phyloP scores from a whole-genome alignment of 1,140 invertebrate genomes.

The Acyrthosiphon pisum region DNA sequence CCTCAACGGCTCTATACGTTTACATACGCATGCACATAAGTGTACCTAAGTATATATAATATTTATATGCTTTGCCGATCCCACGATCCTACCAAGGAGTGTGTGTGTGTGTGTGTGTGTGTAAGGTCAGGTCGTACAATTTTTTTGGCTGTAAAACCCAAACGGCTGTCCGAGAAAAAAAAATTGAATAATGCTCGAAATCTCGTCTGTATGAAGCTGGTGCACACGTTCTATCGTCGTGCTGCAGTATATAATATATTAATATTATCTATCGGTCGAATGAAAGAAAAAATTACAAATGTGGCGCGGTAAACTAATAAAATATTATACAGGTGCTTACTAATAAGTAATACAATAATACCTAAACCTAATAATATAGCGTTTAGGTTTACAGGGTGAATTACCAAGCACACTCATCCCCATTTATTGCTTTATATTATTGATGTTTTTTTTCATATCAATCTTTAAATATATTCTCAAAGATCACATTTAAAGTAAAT shows the following conservation, averaged over 20 bases:
- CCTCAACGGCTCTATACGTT: background rate
- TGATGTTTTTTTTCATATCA: too few species aligned
- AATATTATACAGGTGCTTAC: too few species aligned
- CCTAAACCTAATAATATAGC: too few species aligned
- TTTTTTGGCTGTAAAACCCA: background rate
- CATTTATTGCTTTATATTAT: too few species aligned
- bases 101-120: background rate
- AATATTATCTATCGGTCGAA: background rate
- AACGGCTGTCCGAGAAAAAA: background rate
- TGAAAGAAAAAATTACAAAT: background rate
- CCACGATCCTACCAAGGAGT: background rate
- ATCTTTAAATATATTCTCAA: too few species aligned
- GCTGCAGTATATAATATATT: background rate
- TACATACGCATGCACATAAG: background rate
- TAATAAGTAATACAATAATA: too few species aligned
- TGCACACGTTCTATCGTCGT: background rate
- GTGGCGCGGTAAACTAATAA: too few species aligned
- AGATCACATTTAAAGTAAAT: too few species aligned
- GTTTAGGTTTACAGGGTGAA: too few species aligned
- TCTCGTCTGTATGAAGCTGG: background rate
- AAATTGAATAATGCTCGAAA: background rate
- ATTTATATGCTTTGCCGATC: too few species aligned
- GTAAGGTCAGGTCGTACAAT: background rate
- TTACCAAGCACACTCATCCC: too few species aligned
- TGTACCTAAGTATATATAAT: background rate